Conservation (phyloP, 30 jellyfish, hydroid and myxozoan genomes). For the Turritopsis dohrnii region DNA sequence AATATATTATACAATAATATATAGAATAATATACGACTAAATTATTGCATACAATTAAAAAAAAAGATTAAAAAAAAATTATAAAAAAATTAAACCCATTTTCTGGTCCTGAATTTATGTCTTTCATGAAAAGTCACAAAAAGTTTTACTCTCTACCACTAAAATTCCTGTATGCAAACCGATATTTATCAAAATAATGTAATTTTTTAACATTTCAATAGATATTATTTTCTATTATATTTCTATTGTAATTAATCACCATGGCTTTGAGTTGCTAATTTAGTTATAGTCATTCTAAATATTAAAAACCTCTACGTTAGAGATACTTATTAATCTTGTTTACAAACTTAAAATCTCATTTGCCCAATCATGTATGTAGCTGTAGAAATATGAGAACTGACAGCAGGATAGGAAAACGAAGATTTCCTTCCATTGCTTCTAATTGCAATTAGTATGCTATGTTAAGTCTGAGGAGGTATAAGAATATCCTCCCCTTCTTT, state of each 20-base stretch:
- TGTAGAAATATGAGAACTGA: neutral
- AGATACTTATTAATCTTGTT: neutral
- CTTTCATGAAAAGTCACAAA: neutral
- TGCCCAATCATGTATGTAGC: neutral
- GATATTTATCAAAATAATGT: too few relatives aligned
- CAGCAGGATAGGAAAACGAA: neutral
- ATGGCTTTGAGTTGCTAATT: neutral
- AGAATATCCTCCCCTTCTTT: too few relatives aligned
- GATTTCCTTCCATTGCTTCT: neutral
- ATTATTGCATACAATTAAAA: too few relatives aligned
- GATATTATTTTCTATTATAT: too few relatives aligned
- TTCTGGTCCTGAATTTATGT: neutral
- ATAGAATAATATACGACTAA: too few relatives aligned
- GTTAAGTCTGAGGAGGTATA: neutral
- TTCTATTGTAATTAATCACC: too few relatives aligned
- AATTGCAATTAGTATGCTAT: neutral
- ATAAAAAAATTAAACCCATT: too few relatives aligned
- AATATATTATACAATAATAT: too few relatives aligned
- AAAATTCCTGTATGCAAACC: too few relatives aligned
- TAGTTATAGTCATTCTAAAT: neutral
- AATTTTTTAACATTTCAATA: too few relatives aligned
- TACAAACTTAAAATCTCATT: neutral
- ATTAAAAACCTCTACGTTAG: neutral
- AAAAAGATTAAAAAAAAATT: too few relatives aligned
- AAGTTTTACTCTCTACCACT: neutral